Conservation (phyloP, 2,113 vertebrate species). For the Rhinolophus sinicus region DNA sequence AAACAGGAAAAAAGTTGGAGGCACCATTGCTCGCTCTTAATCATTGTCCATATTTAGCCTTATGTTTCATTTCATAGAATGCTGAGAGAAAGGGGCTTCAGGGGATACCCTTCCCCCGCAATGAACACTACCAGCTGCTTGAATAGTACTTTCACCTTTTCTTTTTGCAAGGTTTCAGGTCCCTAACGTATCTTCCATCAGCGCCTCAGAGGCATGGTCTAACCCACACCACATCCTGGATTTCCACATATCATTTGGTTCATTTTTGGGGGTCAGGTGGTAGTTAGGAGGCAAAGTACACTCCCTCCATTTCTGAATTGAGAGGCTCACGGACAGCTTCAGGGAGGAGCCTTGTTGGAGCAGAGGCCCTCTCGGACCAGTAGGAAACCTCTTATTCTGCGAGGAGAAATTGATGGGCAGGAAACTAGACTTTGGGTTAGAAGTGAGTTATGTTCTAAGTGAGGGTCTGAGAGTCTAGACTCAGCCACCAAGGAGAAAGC, state of each 20-base stretch:
- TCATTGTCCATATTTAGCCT: not conserved
- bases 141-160: not conserved
- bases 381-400: not conserved
- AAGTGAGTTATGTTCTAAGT: not conserved
- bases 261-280: not conserved
- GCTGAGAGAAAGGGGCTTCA: not conserved
- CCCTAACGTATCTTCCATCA: not conserved
- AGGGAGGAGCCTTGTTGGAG: not conserved
- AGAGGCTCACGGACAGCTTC: not conserved
- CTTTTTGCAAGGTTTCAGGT: not conserved
- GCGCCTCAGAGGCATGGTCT: not conserved
- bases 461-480: not conserved
- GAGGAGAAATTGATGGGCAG: not conserved
- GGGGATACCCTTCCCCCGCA: accelerated
- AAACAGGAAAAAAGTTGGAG: not conserved
- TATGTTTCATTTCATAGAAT: not conserved
- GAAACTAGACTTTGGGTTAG: not conserved
- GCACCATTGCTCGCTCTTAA: not conserved
- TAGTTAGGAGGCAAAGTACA: not conserved
- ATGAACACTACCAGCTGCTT: no score
- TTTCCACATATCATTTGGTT: not conserved
- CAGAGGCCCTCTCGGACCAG: not conserved
- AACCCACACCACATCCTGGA: not conserved
- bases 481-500: not conserved
- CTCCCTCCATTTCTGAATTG: not conserved